phyloP scores from a whole-genome alignment of 2,113 vertebrate genomes.

The Silurus asotus region DNA sequence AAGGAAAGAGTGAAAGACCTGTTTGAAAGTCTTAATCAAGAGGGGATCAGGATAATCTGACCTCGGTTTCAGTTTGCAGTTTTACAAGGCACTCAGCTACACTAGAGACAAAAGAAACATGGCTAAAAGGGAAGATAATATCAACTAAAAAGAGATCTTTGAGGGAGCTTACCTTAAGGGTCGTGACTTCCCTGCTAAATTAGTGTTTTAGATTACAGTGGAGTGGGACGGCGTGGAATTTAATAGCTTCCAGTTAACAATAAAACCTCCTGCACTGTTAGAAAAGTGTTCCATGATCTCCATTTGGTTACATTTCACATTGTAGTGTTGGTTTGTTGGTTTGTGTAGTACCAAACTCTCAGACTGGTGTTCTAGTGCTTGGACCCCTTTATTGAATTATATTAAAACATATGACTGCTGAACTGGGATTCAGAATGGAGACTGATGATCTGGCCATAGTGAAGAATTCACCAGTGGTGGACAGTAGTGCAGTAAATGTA shows the following conservation, averaged over 20 bases:
- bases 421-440: background rate
- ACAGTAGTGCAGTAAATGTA: background rate
- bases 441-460: background rate
- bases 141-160: slow-evolving; percentile 3
- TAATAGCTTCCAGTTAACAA: slow-evolving; percentile 30
- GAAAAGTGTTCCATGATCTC: background rate
- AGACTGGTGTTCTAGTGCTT: background rate
- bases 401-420: background rate
- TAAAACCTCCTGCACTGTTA: background rate
- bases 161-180: slow-evolving; percentile 9
- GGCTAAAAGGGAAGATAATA: slow-evolving; percentile 36
- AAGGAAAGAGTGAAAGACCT: slow-evolving; percentile 1
- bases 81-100: slow-evolving; percentile 22
- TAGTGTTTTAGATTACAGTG: slow-evolving; percentile 30
- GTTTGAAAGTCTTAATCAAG: slow-evolving; percentile 17
- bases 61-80: slow-evolving; percentile 6
- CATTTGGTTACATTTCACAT: background rate
- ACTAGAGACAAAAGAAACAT: slow-evolving; percentile 27
- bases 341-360: background rate
- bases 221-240: slow-evolving; percentile 6
- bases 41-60: slow-evolving; percentile 5
- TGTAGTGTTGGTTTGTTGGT: background rate
- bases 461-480: background rate
- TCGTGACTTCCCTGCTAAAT: slow-evolving; percentile 15
- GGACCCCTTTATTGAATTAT: background rate